Base-by-base conservation (phyloP, 2,113 vertebrate species). In the Barnardius zonarius region DNA sequence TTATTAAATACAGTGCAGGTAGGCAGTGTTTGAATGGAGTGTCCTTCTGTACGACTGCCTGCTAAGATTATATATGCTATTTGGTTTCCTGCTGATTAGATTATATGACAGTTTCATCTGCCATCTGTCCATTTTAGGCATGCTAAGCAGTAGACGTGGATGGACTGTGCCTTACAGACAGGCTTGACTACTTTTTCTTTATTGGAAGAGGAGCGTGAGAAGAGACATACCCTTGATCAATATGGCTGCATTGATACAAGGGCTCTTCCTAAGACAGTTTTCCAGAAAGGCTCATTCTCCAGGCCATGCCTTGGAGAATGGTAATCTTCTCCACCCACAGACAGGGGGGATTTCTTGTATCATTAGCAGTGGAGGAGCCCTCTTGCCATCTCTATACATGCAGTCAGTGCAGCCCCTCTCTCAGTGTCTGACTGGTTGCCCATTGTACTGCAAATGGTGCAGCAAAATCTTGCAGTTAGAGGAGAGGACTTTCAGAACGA, bases 11-110 rank as follows among this genome's bases (percentile, higher is more conserved):
- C 27, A 57, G 44, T 19, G 27, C 72, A 76, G 51, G 27, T 55
- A 46, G 49, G 37, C 52, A 66, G 33, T 35, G n/a, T 90, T 90
- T 59, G 35, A 69, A 63, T 78, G 76, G 18, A 92, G 41, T 28
- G 33, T 67, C 57, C 76, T 57, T 81, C 43, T 70, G n/a, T 73
- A 39, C 35, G 64, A 51, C 55, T 61, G 74, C 48, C 48, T 94
- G 52, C 77, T 74, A 59, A 77, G 59, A 43, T 86, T 91, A n/a
- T 85, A 24, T n/a, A 49, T 80, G 44, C 39, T 87, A 4, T 90
- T 97, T 90, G 67, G 22, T 67, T 93, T 94, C 87, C 79, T 88
- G 59, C 35, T 93, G 85, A 54, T 90, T 91, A 91, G 90, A 83
- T 81, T 73, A 7, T 55, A 67, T 63, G 69, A 49, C 59, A 49